A percentile compares a stretch with the other conserved stretches of the same genome.
Evolutionary conservation across 2,113 vertebrate genomes (phyloP).

Genomic region (Drymodes brunneopygia): DNA sequence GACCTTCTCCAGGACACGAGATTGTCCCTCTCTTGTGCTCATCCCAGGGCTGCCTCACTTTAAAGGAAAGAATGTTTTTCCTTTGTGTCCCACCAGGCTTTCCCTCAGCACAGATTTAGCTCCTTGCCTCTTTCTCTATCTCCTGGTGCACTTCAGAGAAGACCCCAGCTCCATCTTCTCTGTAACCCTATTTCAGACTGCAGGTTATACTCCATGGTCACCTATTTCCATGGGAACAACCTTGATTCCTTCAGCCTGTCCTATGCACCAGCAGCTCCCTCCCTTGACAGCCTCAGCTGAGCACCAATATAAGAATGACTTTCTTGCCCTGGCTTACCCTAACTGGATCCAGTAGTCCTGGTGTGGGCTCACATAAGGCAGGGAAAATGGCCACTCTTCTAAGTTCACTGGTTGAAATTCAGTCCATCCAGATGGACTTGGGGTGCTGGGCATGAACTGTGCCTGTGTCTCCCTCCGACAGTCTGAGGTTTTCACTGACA

Average conservation of each 20-base stretch:
- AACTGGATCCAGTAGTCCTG: background rate
- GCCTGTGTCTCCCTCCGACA: too few species aligned
- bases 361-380: background rate
- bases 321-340: background rate
- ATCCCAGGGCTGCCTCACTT: background rate
- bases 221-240: background rate
- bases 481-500: background rate
- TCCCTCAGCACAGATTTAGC: background rate
- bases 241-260: background rate
- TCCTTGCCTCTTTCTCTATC: background rate
- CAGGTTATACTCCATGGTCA: background rate
- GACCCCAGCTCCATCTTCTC: background rate
- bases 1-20: background rate
- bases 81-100: background rate
- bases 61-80: background rate
- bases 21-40: rapidly evolving
- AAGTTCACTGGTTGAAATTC: background rate
- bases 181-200: background rate
- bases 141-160: background rate
- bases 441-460: background rate
- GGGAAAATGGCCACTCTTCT: background rate
- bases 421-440: rapidly evolving
- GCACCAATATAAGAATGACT: background rate
- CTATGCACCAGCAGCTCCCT: background rate
- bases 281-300: background rate